A percentile compares a stretch with the other conserved stretches of the same genome.
Conservation (phyloP, 2,888 invertebrate species). For the Panzeria rudis region DNA sequence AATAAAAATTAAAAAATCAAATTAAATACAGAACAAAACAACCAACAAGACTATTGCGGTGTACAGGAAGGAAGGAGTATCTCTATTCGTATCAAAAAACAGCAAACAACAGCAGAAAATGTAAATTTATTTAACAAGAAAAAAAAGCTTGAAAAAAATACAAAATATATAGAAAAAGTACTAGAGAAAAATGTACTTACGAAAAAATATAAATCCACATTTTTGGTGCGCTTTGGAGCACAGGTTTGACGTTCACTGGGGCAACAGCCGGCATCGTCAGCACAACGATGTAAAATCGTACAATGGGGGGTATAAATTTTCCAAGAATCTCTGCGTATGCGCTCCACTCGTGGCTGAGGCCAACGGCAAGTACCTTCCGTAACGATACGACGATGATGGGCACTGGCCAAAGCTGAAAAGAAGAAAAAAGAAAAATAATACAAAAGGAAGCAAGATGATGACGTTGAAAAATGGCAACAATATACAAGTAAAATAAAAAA, state of each 20-base stretch:
- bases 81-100: background rate
- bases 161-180: background rate
- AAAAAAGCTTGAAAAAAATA: background rate
- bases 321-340: slow-evolving; percentile 86
- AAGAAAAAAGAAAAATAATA: background rate
- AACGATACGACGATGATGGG: slow-evolving; percentile 78
- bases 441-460: slow-evolving; percentile 28
- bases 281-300: slow-evolving; percentile 93
- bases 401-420: slow-evolving; percentile 78
- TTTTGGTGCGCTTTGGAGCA: slow-evolving; percentile 89
- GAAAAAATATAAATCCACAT: slow-evolving; percentile 90
- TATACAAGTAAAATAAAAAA: slow-evolving; percentile 35
- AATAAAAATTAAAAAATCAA: slow-evolving; percentile 31
- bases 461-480: slow-evolving; percentile 41
- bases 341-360: slow-evolving; percentile 90
- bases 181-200: slow-evolving; percentile 86
- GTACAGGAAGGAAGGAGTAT: background rate
- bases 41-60: background rate
- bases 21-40: slow-evolving; percentile 7
- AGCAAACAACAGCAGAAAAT: slow-evolving; percentile 15
- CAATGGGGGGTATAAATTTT: slow-evolving; percentile 93
- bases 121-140: slow-evolving; percentile 29
- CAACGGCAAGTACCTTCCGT: slow-evolving; percentile 79
- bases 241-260: slow-evolving; percentile 89
- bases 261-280: slow-evolving; percentile 95